Base-by-base conservation (phyloP, 2,113 vertebrate genomes). In the Lepisosteus oculatus region DNA sequence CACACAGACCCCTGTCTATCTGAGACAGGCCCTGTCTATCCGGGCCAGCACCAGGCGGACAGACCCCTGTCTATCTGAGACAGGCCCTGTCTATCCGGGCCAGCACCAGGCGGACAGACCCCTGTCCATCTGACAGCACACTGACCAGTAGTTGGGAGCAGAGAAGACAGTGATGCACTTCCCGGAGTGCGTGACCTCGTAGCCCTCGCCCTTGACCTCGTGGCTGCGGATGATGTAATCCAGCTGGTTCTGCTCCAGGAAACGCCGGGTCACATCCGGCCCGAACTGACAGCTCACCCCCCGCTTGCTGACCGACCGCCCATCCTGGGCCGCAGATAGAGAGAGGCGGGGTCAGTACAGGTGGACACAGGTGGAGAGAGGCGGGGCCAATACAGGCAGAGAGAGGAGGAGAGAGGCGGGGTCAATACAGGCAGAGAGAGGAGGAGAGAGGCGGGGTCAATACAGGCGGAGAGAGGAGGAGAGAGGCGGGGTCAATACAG, bases 221-320 rank as follows among this genome's bases (percentile, higher is more conserved):
- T 98, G 96, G 85, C 96, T 98, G 14, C 96, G 94, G 74, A 98
- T 92, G 56, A 98, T 93, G 76, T 93, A 95, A 63, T 97, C 95
- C 41, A 98, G 88, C 14, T 88, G 88, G 80, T 98, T 98, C 78
- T 94, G 91, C 5, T 95, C 92, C 83, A 98, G 84, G 88, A 98
- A 98, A 72, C 90, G 89, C 70, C 92, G 88, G 0, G 96, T 97
- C 76, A 98, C 93, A 0, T 98, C 95, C 0, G 96, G 96, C 0
- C 96, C 96, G 0, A 98, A 98, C 90, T 98, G 96, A 80, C 96
- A 98, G 82, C 96, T 97, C 75, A 97, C 96, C 0, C 96, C 96
- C 0, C 95, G 86, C 76, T 98, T 98, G 82, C 96, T 97, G 84
- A 95, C 65, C 0, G 95, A 97, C 15, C 95, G 90, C 0, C 96